Percentiles rank a stretch among this genome's conserved stretches.
Evolutionary conservation across 2,888 invertebrate species (phyloP).

Genomic region (Aphidius colemani): DNA sequence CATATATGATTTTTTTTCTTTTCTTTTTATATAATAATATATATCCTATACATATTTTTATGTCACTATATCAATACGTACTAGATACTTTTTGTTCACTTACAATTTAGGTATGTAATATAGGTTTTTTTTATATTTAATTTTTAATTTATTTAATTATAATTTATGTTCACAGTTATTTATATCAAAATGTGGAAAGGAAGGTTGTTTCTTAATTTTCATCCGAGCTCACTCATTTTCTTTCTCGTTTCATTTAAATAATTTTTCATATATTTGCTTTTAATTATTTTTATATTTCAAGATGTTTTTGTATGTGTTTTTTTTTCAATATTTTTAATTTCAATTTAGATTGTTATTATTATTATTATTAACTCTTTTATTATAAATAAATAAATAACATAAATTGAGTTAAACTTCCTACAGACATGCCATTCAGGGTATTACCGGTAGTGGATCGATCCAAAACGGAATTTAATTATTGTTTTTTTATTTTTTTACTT

Average conservation of each 20-base stretch:
- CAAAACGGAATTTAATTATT: conserved; percentile 53
- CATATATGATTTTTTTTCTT: conserved; percentile 39
- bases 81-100: conserved; percentile 55
- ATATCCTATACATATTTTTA: conserved; percentile 42
- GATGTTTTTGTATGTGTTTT: conserved; percentile 4
- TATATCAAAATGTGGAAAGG: conserved; percentile 57
- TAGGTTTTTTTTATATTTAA: conserved; percentile 48
- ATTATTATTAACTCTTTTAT: conserved; percentile 31
- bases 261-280: not conserved
- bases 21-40: conserved; percentile 40
- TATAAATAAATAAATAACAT: conserved; percentile 29
- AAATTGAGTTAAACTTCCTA: conserved; percentile 40
- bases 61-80: conserved; percentile 41
- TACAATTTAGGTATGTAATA: conserved; percentile 58
- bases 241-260: conserved; percentile 27
- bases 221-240: too few relatives aligned
- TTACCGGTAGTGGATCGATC: conserved; percentile 64
- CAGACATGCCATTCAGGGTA: conserved; percentile 75
- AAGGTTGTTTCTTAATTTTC: conserved; percentile 38
- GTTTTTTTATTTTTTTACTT: conserved; percentile 34
- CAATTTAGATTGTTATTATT: conserved; percentile 31
- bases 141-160: conserved; percentile 29
- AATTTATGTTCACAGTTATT: conserved; percentile 47
- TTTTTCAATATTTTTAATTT: conserved; percentile 27
- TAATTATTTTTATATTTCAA: conserved; percentile 13